These are phyloP conservation scores for Diaperis boleti DNA, from an alignment of 2,888 invertebrate species.

Conservation along the genomic window DNA sequence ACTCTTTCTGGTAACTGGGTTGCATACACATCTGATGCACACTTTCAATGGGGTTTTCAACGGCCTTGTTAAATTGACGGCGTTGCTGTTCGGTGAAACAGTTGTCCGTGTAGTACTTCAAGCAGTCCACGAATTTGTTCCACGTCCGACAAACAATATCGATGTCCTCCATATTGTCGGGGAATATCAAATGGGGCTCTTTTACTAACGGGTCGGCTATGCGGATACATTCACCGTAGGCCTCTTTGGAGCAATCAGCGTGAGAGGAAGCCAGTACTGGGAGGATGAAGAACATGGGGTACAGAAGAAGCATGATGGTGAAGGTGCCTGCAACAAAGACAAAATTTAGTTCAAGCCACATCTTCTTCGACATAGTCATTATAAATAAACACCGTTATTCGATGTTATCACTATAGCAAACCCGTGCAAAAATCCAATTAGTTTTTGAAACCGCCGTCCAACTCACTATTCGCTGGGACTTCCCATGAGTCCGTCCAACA, in stretches of 20 bases:
- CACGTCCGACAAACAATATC: constrained; percentile 73
- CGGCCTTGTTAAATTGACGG: constrained; percentile 72
- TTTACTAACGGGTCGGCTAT: constrained; percentile 73
- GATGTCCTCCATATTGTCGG: constrained; percentile 72
- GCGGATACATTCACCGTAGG: constrained; percentile 69
- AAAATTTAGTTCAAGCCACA: too few relatives aligned
- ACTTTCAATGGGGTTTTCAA: constrained; percentile 72
- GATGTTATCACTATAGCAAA: constrained; percentile 5
- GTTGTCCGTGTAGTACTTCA: constrained; percentile 70
- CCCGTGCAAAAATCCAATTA: constrained; percentile 25
- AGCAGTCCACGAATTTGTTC: constrained; percentile 73
- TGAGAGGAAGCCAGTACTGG: constrained; percentile 22
- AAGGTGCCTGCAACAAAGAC: constrained; percentile 1
- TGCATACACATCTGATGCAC: constrained; percentile 74
- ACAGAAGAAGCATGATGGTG: constrained; percentile 16
- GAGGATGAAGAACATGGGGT: constrained; percentile 30
- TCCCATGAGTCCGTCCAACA: neutral
- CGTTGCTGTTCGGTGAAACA: constrained; percentile 71
- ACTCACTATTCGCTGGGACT: constrained; percentile 1
- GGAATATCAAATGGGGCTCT: constrained; percentile 73
- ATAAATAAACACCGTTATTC: constrained; percentile 1
- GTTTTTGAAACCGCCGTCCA: constrained; percentile 15
- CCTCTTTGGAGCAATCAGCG: constrained; percentile 66
- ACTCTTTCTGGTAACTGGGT: constrained; percentile 71
- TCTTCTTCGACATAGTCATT: too few relatives aligned